A percentile compares a stretch with the other conserved stretches of the same genome.
These are phyloP conservation scores for Coelinius sp. DNA, from an alignment of 2,888 invertebrate genomes.

Conservation along the genomic window DNA sequence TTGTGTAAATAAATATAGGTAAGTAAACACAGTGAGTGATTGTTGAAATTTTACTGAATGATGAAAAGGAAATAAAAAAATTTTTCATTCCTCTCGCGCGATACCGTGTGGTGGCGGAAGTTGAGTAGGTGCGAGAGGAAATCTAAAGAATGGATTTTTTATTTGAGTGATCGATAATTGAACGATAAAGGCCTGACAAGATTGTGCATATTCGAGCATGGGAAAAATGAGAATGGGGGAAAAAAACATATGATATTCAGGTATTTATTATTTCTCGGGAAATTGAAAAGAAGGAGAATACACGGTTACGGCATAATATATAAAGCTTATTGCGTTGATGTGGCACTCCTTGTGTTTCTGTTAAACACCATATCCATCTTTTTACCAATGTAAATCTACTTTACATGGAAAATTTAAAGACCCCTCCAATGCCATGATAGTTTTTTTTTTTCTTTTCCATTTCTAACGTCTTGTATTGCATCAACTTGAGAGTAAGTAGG, in stretches of 20 bases:
- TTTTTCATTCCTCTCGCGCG: not conserved
- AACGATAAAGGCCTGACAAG: slow-evolving; percentile 36
- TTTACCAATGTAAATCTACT: slow-evolving; percentile 40
- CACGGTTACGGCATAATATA: not conserved
- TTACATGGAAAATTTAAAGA: not conserved
- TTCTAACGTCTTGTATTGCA: not conserved
- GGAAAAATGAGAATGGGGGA: too few species aligned
- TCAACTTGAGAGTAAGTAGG: not conserved
- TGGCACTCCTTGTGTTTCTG: slow-evolving; percentile 27
- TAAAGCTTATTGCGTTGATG: not conserved
- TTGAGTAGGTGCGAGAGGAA: slow-evolving; percentile 10
- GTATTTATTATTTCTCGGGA: not conserved
- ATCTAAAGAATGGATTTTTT: not conserved
- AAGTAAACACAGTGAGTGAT: slow-evolving; percentile 29
- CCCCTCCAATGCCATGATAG: not conserved
- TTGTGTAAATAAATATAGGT: slow-evolving; percentile 32
- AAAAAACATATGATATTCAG: too few species aligned
- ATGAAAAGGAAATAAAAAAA: not conserved
- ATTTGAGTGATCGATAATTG: slow-evolving; percentile 30
- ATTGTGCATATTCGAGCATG: not conserved
- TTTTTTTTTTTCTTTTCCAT: not conserved
- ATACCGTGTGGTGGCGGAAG: not conserved
- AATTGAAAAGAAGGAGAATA: slow-evolving; percentile 3
- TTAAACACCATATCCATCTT: slow-evolving; percentile 28
- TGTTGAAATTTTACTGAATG: not conserved